Conservation (phyloP, 1,140 invertebrate species). For the Scylla paramamosain region DNA sequence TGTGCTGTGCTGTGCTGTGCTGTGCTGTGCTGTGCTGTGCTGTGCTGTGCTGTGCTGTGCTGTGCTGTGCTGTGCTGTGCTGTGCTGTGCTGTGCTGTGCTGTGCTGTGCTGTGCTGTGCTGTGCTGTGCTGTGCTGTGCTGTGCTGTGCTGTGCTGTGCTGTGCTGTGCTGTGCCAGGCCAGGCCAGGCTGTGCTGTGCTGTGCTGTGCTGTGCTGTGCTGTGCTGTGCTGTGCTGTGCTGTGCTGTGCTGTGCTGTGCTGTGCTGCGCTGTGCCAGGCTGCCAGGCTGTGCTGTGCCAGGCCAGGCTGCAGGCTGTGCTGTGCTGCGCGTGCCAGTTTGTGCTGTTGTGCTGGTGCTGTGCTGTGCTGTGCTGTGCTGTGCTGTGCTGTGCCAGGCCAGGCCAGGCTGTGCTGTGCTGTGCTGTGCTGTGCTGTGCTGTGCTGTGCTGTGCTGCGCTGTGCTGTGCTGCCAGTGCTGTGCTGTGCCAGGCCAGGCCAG, state of each 20-base stretch:
- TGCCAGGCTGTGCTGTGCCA: slow-evolving; percentile 48
- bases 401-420: too few relatives aligned
- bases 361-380: too few relatives aligned
- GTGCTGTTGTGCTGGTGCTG: too few relatives aligned
- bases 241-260: neutral
- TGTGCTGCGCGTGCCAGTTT: too few relatives aligned
- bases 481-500: too few relatives aligned
- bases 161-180: too few relatives aligned
- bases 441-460: slow-evolving; percentile 51
- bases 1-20: slow-evolving; percentile 34
- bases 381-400: too few relatives aligned
- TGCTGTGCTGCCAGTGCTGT: slow-evolving; percentile 45
- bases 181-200: too few relatives aligned
- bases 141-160: too few relatives aligned
- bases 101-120: slow-evolving; percentile 40
- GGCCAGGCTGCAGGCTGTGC: neutral
- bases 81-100: slow-evolving; percentile 37
- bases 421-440: slow-evolving; percentile 61
- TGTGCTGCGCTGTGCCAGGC: neutral
- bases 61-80: slow-evolving; percentile 38
- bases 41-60: slow-evolving; percentile 36
- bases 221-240: slow-evolving; percentile 2
- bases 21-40: slow-evolving; percentile 37
- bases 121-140: slow-evolving; percentile 34
- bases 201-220: slow-evolving; percentile 12